Percentiles rank a stretch among this genome's conserved stretches.
Evolutionary conservation across 2,113 vertebrate genomes (phyloP).

Genomic region (Leuciscus idus): DNA sequence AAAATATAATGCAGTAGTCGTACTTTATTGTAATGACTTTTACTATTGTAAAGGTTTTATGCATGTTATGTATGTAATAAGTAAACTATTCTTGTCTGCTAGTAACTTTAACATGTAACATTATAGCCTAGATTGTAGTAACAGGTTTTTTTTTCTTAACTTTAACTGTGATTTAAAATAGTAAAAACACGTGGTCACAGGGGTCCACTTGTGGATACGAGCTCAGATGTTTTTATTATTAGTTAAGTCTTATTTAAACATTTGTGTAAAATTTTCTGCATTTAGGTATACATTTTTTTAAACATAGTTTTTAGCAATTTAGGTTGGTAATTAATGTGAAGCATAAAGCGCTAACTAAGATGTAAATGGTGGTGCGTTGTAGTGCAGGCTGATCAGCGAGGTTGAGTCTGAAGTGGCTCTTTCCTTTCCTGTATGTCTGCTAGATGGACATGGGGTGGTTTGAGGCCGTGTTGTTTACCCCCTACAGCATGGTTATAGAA

Average conservation of each 20-base stretch:
- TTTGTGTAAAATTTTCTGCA: neutral
- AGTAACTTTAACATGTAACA: neutral
- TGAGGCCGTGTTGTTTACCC: conserved; percentile 65
- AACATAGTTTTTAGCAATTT: neutral
- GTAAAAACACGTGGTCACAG: neutral
- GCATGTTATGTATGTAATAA: neutral
- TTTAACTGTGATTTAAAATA: neutral
- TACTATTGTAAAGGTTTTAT: no score
- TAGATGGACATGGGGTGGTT: conserved; percentile 69
- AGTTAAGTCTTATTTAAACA: neutral
- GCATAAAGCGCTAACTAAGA: neutral
- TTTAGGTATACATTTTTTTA: neutral
- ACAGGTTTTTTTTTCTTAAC: neutral
- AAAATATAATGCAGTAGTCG: neutral
- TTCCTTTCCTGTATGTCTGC: conserved; percentile 76
- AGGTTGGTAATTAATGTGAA: neutral
- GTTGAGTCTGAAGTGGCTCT: conserved; percentile 63
- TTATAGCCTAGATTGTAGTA: neutral
- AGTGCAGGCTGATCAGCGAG: conserved; percentile 60
- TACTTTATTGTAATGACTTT: neutral
- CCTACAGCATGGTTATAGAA: conserved; percentile 70
- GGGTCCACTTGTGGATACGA: neutral
- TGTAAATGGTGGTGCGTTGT: neutral
- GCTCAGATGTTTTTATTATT: neutral
- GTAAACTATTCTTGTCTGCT: neutral